Percentiles rank a stretch among this genome's conserved stretches.
Evolutionary conservation across 2,797 vertebrate genomes (phyloP).

Genomic region (Intellagama lesueurii): DNA sequence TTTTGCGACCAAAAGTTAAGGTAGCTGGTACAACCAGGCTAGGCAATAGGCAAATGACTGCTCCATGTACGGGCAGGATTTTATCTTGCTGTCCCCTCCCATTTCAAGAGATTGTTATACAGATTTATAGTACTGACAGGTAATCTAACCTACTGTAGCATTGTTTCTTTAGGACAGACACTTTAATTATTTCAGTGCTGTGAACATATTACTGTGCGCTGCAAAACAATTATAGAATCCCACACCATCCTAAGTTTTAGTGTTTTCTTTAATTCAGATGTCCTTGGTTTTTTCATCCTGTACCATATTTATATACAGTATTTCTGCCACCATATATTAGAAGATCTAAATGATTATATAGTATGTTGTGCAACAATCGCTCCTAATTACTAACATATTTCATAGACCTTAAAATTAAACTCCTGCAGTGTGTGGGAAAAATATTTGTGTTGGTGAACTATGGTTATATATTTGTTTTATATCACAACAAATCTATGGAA

Average conservation of each 20-base stretch:
- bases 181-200: background rate
- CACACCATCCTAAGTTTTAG: background rate
- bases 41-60: background rate
- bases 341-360: conserved; percentile 5
- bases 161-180: background rate
- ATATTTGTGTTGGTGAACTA: conserved; percentile 1
- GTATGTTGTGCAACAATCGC: background rate
- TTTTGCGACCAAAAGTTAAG: background rate
- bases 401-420: conserved; percentile 31
- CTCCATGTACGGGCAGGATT: background rate
- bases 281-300: conserved; percentile 8
- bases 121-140: background rate
- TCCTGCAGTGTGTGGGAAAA: background rate
- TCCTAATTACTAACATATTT: conserved; percentile 31
- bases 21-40: background rate
- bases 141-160: background rate
- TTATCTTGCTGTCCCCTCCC: background rate
- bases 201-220: background rate
- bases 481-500: background rate
- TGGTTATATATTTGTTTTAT: conserved; percentile 15
- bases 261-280: conserved; percentile 2
- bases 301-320: conserved; percentile 20
- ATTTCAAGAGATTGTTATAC: background rate
- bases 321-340: background rate
- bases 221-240: background rate